Base-by-base conservation (phyloP, 2,797 vertebrate species). In the Crocodylus rhombifer region DNA sequence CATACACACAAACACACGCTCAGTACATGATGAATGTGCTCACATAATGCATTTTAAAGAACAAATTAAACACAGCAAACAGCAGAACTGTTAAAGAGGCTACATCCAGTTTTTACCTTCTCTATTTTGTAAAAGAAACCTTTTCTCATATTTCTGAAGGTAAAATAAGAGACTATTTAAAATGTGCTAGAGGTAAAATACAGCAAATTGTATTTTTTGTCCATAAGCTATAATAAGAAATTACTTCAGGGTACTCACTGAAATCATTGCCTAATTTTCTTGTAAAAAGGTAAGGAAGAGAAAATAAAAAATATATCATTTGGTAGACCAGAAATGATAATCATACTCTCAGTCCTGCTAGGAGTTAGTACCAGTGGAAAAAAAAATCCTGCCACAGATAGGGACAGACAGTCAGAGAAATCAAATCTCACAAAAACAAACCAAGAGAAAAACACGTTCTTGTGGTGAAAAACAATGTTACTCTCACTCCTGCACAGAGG, bases 61-160 rank as follows among this genome's bases (percentile, higher is more conserved):
- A 96, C 96, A 97, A 97, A 97, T 95, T 94, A 95, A 96, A 98
- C 97, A 98, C 97, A 97, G 97, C 97, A 98, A 98, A 98, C 97
- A 94, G 94, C 58, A 97, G 95, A 97, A 96, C 92, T 63, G 94
- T 92, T 92, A 79, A 95, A 96, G 77, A 97, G 88, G 91, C 92
- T 94, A 97, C 86, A 94, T 96, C 94, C 93, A 97, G 95, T 92
- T 96, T 94, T 96, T 87, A 92, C 88, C 92, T 87, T 96, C 94
- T 90, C 78, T 90, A 93, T 67, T 78, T 90, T 93, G 81, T 89
- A 92, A 95, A 94, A 42, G 84, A 84, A 87, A 95, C 81, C 42
- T 91, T 94, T 84, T 86, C 95, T 95, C 30, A 16, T 28, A 73
- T 94, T 97, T 97, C 71, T 92, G 88, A 96, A 97, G 94, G 76